These are phyloP conservation scores for Megaptera novaeangliae DNA, from an alignment of 2,113 vertebrate species.

Conservation along the genomic window DNA sequence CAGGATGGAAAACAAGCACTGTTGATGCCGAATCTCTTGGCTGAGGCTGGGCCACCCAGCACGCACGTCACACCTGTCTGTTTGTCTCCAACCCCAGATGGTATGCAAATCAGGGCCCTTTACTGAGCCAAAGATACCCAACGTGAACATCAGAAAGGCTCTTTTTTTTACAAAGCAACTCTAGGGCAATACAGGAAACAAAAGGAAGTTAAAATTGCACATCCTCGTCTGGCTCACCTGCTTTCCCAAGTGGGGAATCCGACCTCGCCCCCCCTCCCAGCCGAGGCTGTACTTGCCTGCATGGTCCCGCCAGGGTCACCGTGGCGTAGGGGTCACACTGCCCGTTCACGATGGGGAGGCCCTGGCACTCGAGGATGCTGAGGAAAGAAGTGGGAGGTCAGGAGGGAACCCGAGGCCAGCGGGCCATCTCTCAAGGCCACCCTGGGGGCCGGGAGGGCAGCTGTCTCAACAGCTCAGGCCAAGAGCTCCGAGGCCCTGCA, in stretches of 20 bases:
- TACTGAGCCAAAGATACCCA: neutral
- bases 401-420: neutral
- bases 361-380: conserved; percentile 97
- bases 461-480: neutral
- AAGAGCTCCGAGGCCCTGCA: neutral
- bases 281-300: conserved; percentile 84
- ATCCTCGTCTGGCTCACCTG: neutral
- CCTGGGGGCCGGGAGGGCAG: neutral
- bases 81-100: conserved; percentile 40
- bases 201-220: neutral
- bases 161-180: neutral
- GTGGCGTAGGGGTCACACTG: conserved; percentile 98
- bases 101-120: conserved; percentile 52
- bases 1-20: neutral
- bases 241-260: rapidly evolving
- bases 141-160: neutral
- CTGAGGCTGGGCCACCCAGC: too few relatives aligned
- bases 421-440: rapidly evolving
- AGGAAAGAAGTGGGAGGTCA: conserved; percentile 12
- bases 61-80: neutral
- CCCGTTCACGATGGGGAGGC: conserved; percentile 95
- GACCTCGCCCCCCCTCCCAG: neutral
- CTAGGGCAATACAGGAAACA: neutral
- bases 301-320: conserved; percentile 92
- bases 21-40: neutral